Conservation (phyloP, 2,113 vertebrate genomes). For the Ceratotherium simum region DNA sequence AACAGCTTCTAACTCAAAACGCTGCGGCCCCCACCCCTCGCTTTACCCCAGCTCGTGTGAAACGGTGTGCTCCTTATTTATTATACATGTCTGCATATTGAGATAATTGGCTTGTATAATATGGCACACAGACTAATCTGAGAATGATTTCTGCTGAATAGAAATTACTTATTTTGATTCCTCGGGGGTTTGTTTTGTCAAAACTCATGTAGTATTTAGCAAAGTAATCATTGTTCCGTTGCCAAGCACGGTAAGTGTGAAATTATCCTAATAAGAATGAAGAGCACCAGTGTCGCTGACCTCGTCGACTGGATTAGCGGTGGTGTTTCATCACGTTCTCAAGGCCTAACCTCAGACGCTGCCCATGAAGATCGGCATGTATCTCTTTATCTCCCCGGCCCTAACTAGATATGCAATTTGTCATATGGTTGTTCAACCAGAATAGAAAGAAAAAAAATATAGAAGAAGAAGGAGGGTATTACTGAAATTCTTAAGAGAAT, state of each 20-base stretch:
- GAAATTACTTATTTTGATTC: conserved; percentile 88
- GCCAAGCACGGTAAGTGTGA: conserved; percentile 84
- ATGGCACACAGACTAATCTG: conserved; percentile 82
- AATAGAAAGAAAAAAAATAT: not conserved
- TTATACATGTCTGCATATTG: conserved; percentile 83
- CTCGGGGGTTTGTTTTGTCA: conserved; percentile 88
- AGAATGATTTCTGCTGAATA: conserved; percentile 86
- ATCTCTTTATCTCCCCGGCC: conserved; percentile 81
- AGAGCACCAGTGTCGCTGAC: conserved; percentile 82
- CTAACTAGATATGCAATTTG: conserved; percentile 82
- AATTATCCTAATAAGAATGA: conserved; percentile 86
- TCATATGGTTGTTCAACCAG: conserved; percentile 73
- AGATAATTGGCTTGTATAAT: conserved; percentile 87
- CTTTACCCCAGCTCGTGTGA: not conserved
- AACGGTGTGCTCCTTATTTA: conserved; percentile 82
- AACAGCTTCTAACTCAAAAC: conserved; percentile 7
- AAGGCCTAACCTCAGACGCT: conserved; percentile 79
- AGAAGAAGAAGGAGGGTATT: not conserved
- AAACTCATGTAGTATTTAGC: conserved; percentile 89
- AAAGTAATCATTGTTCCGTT: conserved; percentile 89
- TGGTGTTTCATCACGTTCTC: conserved; percentile 79
- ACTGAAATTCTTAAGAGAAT: not conserved
- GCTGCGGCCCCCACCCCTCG: not conserved
- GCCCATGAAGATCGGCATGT: conserved; percentile 64
- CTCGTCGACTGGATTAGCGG: conserved; percentile 86